Conservation (phyloP, 92 coral and sea anemone genomes). For the Epizoanthus illoricatus region DNA sequence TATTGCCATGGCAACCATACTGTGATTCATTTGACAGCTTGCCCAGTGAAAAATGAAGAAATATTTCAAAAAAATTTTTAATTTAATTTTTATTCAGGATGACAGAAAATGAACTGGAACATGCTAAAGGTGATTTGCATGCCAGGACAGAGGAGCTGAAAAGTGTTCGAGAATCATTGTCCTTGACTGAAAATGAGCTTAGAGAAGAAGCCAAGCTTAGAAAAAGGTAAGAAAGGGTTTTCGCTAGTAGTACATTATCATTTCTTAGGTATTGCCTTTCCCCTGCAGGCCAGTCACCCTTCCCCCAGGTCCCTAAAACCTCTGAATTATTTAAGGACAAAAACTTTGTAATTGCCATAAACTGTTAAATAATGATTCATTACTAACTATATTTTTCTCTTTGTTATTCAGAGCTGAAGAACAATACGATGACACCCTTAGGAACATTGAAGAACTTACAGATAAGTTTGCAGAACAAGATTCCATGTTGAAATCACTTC, state of each 20-base stretch:
- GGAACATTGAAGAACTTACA: constrained; percentile 82
- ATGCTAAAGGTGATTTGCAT: constrained; percentile 77
- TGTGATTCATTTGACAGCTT: too few relatives aligned
- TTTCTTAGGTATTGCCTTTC: neutral
- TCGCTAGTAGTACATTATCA: neutral
- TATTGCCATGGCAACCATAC: too few relatives aligned
- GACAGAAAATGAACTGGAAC: constrained; percentile 66
- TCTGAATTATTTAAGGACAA: too few relatives aligned
- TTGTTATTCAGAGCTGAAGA: constrained; percentile 62
- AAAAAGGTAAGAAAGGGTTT: constrained; percentile 51
- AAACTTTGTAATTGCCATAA: too few relatives aligned
- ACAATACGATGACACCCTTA: constrained; percentile 77
- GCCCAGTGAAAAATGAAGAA: too few relatives aligned
- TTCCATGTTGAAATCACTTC: constrained; percentile 56
- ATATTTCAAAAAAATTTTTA: neutral
- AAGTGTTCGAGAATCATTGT: constrained; percentile 70
- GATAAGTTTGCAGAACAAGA: constrained; percentile 81
- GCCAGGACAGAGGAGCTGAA: constrained; percentile 74
- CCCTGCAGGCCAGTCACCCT: too few relatives aligned
- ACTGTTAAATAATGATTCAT: too few relatives aligned
- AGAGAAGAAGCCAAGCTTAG: constrained; percentile 89
- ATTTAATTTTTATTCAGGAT: constrained; percentile 39
- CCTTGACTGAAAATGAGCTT: constrained; percentile 75
- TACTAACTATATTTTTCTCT: neutral
- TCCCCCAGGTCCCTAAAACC: too few relatives aligned